Percentiles rank a stretch among this genome's conserved stretches.
Conservation (phyloP, 2,888 invertebrate genomes). For the Dicycla oo region DNA sequence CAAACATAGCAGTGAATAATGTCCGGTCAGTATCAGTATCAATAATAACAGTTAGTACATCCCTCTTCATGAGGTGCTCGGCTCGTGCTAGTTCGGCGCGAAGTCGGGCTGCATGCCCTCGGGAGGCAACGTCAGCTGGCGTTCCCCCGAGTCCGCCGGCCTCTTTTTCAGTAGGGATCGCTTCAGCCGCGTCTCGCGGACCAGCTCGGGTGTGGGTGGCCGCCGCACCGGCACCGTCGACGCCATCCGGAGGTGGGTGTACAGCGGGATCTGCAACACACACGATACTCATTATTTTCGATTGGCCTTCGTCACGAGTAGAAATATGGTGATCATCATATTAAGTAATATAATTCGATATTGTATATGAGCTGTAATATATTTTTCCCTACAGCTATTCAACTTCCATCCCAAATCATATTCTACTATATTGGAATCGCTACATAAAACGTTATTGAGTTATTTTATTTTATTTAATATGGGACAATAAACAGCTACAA, state of each 20-base stretch:
- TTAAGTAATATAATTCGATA: not conserved
- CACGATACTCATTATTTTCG: not conserved
- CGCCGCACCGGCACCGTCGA: slow-evolving; percentile 89
- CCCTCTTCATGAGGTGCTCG: not conserved
- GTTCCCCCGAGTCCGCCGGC: slow-evolving; percentile 5
- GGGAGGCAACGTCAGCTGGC: slow-evolving; percentile 34
- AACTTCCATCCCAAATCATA: not conserved
- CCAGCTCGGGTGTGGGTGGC: slow-evolving; percentile 90
- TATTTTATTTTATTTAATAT: too few relatives aligned
- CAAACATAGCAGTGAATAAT: not conserved
- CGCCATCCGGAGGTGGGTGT: slow-evolving; percentile 92
- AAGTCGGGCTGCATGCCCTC: not conserved
- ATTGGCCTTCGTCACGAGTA: not conserved
- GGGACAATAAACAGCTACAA: too few relatives aligned
- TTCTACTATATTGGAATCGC: not conserved
- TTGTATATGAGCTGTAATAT: not conserved
- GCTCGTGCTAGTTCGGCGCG: slow-evolving; percentile 2
- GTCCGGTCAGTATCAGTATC: not conserved
- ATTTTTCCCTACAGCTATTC: not conserved
- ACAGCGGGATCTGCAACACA: slow-evolving; percentile 91
- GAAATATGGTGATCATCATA: not conserved
- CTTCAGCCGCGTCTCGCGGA: slow-evolving; percentile 82
- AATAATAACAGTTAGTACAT: not conserved
- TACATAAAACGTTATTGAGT: too few relatives aligned
- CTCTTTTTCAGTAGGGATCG: slow-evolving; percentile 31